Conservation (phyloP, 2,888 invertebrate genomes). For the Morpho achilles region DNA sequence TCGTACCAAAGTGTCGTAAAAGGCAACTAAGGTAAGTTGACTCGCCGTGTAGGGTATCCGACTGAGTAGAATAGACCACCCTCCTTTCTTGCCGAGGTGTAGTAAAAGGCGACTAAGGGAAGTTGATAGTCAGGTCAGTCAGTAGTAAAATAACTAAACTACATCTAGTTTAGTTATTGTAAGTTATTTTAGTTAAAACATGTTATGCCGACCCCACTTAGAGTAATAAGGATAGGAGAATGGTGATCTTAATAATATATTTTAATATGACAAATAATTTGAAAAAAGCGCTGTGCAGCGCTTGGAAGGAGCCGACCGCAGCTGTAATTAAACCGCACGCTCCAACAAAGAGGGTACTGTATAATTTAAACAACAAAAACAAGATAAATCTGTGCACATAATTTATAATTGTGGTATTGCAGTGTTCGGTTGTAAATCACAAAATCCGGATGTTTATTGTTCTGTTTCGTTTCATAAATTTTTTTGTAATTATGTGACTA, state of each 20-base stretch:
- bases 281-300: conserved; percentile 7
- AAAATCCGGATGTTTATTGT: conserved; percentile 17
- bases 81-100: neutral
- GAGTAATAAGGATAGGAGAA: no score
- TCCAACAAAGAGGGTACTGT: conserved; percentile 26
- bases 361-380: conserved; percentile 24
- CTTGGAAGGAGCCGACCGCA: conserved; percentile 21
- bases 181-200: neutral
- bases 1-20: neutral
- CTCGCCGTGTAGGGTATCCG: no score
- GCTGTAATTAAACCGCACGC: conserved; percentile 28
- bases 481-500: neutral
- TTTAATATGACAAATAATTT: conserved; percentile 2
- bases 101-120: neutral
- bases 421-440: conserved; percentile 20
- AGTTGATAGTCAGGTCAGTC: neutral
- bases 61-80: neutral
- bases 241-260: no score
- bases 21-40: no score
- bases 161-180: neutral
- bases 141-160: neutral
- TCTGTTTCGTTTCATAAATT: conserved; percentile 12
- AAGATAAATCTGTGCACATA: conserved; percentile 21
- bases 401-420: conserved; percentile 21
- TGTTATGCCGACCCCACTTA: no score